Conservation (phyloP, 2,113 vertebrate species). For the Neopipo cinnamomea region DNA sequence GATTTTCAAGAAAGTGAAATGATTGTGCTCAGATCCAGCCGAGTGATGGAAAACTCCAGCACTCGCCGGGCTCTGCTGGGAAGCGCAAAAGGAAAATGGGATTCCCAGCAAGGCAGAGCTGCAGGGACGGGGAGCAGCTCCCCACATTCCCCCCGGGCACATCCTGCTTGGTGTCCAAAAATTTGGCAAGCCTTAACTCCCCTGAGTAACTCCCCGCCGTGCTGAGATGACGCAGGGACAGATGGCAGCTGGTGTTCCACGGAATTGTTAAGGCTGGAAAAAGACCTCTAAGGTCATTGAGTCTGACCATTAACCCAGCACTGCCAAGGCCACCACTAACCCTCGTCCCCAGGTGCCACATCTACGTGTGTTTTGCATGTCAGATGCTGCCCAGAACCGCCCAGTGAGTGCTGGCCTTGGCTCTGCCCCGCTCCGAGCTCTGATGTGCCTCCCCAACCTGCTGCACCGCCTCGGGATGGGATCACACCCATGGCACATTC, state of each 20-base stretch:
- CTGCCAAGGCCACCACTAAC: not conserved
- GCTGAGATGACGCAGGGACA: not conserved
- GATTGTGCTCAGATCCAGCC: not conserved
- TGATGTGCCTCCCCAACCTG: fast-evolving
- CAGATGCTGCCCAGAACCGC: not conserved
- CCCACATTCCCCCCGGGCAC: fast-evolving
- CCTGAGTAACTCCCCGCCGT: fast-evolving
- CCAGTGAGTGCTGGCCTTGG: not conserved
- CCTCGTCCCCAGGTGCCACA: not conserved
- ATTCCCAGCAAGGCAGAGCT: not conserved
- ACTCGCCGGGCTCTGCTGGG: not conserved
- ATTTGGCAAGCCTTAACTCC: fast-evolving
- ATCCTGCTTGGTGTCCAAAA: not conserved
- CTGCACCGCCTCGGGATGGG: fast-evolving
- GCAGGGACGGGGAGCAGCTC: not conserved
- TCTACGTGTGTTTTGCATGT: not conserved
- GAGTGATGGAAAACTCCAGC: not conserved
- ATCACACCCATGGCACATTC: fast-evolving
- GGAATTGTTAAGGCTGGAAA: not conserved
- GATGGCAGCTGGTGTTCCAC: not conserved
- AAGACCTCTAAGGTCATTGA: fast-evolving
- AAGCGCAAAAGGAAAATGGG: not conserved
- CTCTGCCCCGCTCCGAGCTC: not conserved
- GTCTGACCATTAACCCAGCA: fast-evolving
- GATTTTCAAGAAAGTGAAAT: not conserved